Base-by-base conservation (phyloP, 2,888 invertebrate genomes). In the Liodrosophila aerea region DNA sequence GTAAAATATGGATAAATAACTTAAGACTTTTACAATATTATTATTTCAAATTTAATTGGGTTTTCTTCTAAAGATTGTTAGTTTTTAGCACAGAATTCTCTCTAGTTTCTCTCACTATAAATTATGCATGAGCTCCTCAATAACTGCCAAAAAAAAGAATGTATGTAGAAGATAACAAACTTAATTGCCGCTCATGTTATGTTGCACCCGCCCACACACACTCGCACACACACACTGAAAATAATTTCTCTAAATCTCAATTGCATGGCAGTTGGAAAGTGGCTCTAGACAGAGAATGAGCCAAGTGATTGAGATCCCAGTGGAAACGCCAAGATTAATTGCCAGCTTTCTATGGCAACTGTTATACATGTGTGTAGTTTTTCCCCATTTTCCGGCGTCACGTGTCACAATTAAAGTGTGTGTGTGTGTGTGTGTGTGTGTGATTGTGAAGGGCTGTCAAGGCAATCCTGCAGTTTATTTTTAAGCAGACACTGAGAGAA, bases 321-420 rank as follows among this genome's bases (percentile, higher is more conserved):
- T 64, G 64, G 64, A 65, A 64, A 59, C 57, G 72, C 46, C 64
- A 64, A 81, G 82, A 78, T 84, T 84, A 81, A 81, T 81, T 76
- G 72, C 68, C 62, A 62, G 78, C 82, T 81, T 81, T 73, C 67
- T 64, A 58, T 64, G 64, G 76, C 68, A 78, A 73, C 76, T 61
- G 58, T 77, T 71, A 57, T 36, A 43, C 59, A 67, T 74, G 77
- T 72, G 57, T 43, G 56, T 51, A 51, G 46, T 58, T 22, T 22
- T 22, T 22, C 22, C 22, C 22, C 22, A 39, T 68, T 64, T 43
- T 62, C 50, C 52, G 44, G 43, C 63, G 27, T 66, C 76, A 76
- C 71, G 80, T 80, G 76, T 64, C 81, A 80, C 80, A 80, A 76
- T 80, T 76, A 74, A 76, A 76, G 66, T 36, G 34, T 41, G 33